Percentiles rank a stretch among this genome's conserved stretches.
These are phyloP conservation scores for Notodonta ziczac DNA, from an alignment of 2,888 invertebrate species.

Conservation along the genomic window DNA sequence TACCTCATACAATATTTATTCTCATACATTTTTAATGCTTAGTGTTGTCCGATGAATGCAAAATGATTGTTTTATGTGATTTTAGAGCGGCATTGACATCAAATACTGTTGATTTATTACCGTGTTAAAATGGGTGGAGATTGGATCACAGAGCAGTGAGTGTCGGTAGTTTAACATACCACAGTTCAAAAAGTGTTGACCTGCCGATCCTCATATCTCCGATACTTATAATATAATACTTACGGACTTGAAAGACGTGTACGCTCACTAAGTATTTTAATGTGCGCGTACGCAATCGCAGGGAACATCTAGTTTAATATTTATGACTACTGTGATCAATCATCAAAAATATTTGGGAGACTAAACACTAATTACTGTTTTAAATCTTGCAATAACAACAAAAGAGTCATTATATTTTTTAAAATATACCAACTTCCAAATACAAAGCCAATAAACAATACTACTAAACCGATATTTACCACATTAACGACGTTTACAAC, in stretches of 20 bases:
- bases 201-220: too few relatives aligned
- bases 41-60: background rate
- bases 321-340: too few relatives aligned
- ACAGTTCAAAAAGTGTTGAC: background rate
- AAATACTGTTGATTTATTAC: background rate
- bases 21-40: background rate
- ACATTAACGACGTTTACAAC: slow-evolving; percentile 1
- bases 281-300: too few relatives aligned
- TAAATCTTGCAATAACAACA: too few relatives aligned
- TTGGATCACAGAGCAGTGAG: background rate
- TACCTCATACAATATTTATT: background rate
- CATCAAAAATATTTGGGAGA: too few relatives aligned
- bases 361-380: too few relatives aligned
- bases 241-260: too few relatives aligned
- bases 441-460: background rate
- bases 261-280: too few relatives aligned
- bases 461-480: background rate
- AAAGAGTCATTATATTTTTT: too few relatives aligned
- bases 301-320: too few relatives aligned
- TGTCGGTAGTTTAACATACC: background rate
- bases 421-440: background rate
- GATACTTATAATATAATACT: too few relatives aligned
- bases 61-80: background rate
- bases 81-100: background rate
- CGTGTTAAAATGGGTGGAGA: background rate